Base-by-base conservation (phyloP, 2,888 invertebrate genomes). In the Euzophera pinguis region DNA sequence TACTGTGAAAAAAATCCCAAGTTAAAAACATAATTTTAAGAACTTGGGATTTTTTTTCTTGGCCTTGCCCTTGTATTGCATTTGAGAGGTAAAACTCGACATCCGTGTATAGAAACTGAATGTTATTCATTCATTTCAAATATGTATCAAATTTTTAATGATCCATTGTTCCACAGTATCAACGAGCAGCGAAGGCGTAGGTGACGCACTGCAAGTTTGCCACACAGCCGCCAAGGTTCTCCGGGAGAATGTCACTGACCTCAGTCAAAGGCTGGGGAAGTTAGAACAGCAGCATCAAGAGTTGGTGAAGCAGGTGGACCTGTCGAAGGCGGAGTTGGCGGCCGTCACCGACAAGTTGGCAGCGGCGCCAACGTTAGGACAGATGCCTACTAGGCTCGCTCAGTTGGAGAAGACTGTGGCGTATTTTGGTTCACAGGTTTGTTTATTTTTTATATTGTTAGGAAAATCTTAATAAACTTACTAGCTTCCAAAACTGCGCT, bases 131-230 rank as follows among this genome's bases (percentile, higher is more conserved):
- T n/a, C n/a, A n/a, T n/a, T n/a, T n/a, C n/a, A n/a, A n/a, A 32
- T 32, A 32, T 4, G 1, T 32, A 32, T 4, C 7, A 32, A 32
- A 9, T 9, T 32, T 9, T 8, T 8, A 9, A 32, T 32, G 3
- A 2, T 32, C 32, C 22, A 22, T 32, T 32, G 9, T 32, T 32
- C 32, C 32, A 8, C 80, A 93, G 93, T 95, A 70, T 84, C 92
- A 79, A 93, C 93, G 56, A 93, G 93, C 69, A 94, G 92, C 75
- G 92, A 92, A 74, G 92, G 92, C 55, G 92, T 94, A 61, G 93
- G 93, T 49, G 94, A 94, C 72, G 93, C 92, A 1, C 75, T 95
- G 49, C 95, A 95, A 78, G 90, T 93, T 69, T 95, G 94, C 76
- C 94, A 95, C 73, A 93, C 94, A 9, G 90, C 93, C 6, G 92